A percentile compares a stretch with the other conserved stretches of the same genome.
Evolutionary conservation across 2,113 vertebrate genomes (phyloP).

Genomic region (Oryzias woworae): DNA sequence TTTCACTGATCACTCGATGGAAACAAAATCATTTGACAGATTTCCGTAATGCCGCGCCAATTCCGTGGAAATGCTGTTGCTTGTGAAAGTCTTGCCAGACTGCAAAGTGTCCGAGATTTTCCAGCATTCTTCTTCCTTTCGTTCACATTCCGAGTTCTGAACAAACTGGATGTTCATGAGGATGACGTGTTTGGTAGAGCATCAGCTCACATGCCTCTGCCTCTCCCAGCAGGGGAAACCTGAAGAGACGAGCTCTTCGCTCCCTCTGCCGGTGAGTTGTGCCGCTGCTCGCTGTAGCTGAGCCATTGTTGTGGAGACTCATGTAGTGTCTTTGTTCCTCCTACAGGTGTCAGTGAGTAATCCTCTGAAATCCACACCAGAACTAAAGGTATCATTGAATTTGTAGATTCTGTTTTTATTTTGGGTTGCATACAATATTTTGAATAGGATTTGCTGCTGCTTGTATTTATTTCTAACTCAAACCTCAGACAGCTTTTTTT

Average conservation of each 20-base stretch:
- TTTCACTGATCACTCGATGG: too few species aligned
- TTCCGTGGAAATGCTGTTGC: too few species aligned
- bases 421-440: neutral
- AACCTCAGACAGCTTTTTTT: too few species aligned
- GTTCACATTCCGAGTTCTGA: neutral
- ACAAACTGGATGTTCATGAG: conserved; percentile 18
- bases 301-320: conserved; percentile 17
- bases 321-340: conserved; percentile 65
- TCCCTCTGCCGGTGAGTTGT: conserved; percentile 75
- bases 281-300: conserved; percentile 8
- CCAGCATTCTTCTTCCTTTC: neutral
- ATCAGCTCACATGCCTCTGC: conserved; percentile 28
- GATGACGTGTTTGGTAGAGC: conserved; percentile 18
- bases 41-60: too few species aligned
- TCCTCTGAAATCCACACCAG: conserved; percentile 41
- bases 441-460: neutral
- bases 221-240: conserved; percentile 64
- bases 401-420: neutral
- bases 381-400: conserved; percentile 52
- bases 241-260: conserved; percentile 59
- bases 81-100: too few species aligned
- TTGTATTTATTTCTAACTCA: neutral
- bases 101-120: too few species aligned
- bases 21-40: too few species aligned
- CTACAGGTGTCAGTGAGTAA: conserved; percentile 74